Percentiles rank a stretch among this genome's conserved stretches.
phyloP scores from a whole-genome alignment of 2,797 vertebrate species.

The Fistularia commersonii region DNA sequence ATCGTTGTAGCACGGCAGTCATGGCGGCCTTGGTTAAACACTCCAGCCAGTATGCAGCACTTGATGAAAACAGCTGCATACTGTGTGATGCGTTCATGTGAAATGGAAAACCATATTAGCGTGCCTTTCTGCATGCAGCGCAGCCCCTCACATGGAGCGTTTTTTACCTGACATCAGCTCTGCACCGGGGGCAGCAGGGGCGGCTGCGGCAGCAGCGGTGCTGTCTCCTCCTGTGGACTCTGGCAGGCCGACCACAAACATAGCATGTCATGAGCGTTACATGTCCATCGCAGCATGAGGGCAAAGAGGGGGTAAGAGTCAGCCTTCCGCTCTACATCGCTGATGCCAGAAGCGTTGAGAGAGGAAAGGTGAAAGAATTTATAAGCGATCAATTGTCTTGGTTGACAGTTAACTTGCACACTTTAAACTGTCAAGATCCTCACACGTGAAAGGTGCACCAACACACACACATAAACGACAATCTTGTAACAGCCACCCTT shows the following conservation, averaged over 20 bases:
- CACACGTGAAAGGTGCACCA: no score
- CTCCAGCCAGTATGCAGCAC: no score
- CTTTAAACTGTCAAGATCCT: no score
- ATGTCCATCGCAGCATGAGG: slow-evolving; percentile 76
- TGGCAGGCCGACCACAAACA: slow-evolving; percentile 57
- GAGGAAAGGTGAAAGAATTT: slow-evolving; percentile 33
- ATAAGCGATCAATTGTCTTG: background rate
- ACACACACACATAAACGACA: no score
- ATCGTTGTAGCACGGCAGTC: no score
- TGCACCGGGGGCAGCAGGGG: slow-evolving; percentile 79
- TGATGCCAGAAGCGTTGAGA: slow-evolving; percentile 48
- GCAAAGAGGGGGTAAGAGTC: slow-evolving; percentile 72
- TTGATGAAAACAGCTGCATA: background rate
- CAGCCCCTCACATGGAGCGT: slow-evolving; percentile 11
- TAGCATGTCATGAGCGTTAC: slow-evolving; percentile 19
- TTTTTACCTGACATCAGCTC: slow-evolving; percentile 93
- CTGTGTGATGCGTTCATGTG: slow-evolving; percentile 4
- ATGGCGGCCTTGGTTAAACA: no score
- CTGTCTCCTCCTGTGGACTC: slow-evolving; percentile 78
- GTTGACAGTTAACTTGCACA: no score
- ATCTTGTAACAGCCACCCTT: no score
- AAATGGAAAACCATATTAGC: slow-evolving; percentile 7
- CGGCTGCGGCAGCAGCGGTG: slow-evolving; percentile 76
- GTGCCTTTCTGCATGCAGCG: slow-evolving; percentile 19
- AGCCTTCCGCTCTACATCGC: slow-evolving; percentile 64